These are phyloP conservation scores for Pseudorhombus dupliciocellatus DNA, from an alignment of 2,113 vertebrate species.

Conservation along the genomic window DNA sequence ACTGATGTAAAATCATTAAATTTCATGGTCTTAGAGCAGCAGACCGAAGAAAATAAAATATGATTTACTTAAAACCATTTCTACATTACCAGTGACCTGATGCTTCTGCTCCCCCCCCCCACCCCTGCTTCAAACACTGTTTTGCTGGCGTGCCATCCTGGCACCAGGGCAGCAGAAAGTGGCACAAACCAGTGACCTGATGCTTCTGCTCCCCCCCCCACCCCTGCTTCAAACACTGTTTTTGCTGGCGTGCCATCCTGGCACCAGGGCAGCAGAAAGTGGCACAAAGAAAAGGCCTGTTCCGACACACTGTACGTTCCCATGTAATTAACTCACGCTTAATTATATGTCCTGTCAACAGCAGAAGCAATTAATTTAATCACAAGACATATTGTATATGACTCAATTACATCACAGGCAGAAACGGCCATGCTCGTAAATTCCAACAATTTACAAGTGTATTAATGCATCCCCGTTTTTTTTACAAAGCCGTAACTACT, in stretches of 20 bases:
- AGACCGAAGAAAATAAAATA: conserved; percentile 1
- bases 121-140: conserved; percentile 22
- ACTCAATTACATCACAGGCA: conserved; percentile 17
- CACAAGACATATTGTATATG: conserved; percentile 10
- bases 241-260: conserved; percentile 45
- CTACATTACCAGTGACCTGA: conserved; percentile 19
- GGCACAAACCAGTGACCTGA: too few species aligned
- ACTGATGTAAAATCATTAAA: neutral
- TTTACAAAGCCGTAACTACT: neutral
- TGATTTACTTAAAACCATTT: neutral
- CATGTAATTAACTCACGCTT: conserved; percentile 31
- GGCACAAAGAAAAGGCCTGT: conserved; percentile 13
- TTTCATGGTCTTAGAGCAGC: neutral
- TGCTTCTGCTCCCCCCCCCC: neutral
- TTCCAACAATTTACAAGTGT: neutral
- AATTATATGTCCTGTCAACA: conserved; percentile 17
- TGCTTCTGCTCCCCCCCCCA: neutral
- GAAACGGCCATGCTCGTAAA: conserved; percentile 10
- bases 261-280: conserved; percentile 18
- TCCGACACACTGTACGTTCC: conserved; percentile 25
- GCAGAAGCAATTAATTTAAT: conserved; percentile 23
- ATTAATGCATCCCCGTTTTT: neutral
- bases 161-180: conserved; percentile 18
- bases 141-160: conserved; percentile 48
- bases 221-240: conserved; percentile 28